phyloP scores from a whole-genome alignment of 2,888 invertebrate species.

The Caenorhabditis afra region DNA sequence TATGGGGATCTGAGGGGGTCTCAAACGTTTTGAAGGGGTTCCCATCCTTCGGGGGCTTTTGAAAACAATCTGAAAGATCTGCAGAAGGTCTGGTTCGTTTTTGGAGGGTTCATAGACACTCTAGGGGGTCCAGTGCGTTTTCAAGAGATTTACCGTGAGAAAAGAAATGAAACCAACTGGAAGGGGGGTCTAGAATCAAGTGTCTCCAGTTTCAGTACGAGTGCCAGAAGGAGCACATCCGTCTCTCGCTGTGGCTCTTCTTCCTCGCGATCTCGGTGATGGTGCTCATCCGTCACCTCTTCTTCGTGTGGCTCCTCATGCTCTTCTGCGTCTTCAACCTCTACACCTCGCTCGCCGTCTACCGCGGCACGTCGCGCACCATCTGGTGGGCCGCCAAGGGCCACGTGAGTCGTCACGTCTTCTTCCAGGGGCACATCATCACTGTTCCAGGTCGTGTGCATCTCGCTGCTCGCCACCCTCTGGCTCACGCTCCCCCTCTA shows the following conservation, averaged over 20 bases:
- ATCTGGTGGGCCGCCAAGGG: slow-evolving; percentile 33
- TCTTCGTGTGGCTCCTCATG: slow-evolving; percentile 40
- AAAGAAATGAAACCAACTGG: too few species aligned
- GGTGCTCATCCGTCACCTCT: slow-evolving; percentile 36
- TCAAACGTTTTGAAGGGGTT: too few species aligned
- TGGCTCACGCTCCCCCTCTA: slow-evolving; percentile 32
- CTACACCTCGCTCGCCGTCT: slow-evolving; percentile 34
- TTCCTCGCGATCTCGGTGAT: slow-evolving; percentile 35
- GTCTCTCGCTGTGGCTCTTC: slow-evolving; percentile 38
- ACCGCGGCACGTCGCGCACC: slow-evolving; percentile 17
- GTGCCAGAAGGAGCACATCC: slow-evolving; percentile 29
- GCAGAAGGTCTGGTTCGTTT: too few species aligned
- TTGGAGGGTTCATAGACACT: too few species aligned
- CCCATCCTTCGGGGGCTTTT: too few species aligned
- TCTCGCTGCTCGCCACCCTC: slow-evolving; percentile 10
- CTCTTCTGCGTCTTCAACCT: slow-evolving; percentile 38
- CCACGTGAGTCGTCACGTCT: slow-evolving; percentile 3
- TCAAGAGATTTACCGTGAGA: too few species aligned
- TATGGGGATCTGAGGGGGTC: too few species aligned
- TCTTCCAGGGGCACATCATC: background rate
- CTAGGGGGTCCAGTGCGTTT: too few species aligned
- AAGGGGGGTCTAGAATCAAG: too few species aligned
- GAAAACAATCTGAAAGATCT: too few species aligned
- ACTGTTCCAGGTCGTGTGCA: slow-evolving; percentile 14
- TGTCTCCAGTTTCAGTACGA: slow-evolving; percentile 28